A percentile compares a stretch with the other conserved stretches of the same genome.
These are phyloP conservation scores for Trichomalopsis sarcophagae DNA, from an alignment of 1,140 invertebrate species.

Conservation along the genomic window DNA sequence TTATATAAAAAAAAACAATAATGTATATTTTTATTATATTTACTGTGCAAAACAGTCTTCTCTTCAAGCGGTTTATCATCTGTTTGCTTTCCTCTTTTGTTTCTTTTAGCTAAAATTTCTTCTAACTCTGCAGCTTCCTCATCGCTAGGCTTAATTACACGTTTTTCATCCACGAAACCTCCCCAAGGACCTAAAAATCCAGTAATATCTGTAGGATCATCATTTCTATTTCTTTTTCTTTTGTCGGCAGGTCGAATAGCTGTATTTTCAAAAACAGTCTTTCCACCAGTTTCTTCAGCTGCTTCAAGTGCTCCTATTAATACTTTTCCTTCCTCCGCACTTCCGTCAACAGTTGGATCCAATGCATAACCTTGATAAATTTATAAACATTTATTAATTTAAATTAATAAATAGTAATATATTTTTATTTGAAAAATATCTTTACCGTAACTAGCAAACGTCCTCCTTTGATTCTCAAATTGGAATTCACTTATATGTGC, in stretches of 20 bases:
- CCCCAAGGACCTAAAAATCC: conserved; percentile 99
- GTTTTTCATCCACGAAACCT: conserved; percentile 92
- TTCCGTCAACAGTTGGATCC: conserved; percentile 90
- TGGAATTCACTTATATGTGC: conserved; percentile 98
- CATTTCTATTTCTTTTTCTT: conserved; percentile 93
- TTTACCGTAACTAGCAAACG: conserved; percentile 92
- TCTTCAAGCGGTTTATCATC: conserved; percentile 97
- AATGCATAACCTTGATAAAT: conserved; percentile 87
- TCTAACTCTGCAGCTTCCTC: conserved; percentile 95
- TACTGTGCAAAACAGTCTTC: conserved; percentile 95
- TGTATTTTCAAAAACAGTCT: conserved; percentile 92
- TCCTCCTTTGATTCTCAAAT: conserved; percentile 98
- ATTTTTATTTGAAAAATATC: conserved; percentile 20
- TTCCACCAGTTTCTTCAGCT: conserved; percentile 80
- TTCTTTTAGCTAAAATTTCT: conserved; percentile 94
- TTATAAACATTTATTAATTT: conserved; percentile 8
- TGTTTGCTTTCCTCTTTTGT: conserved; percentile 86
- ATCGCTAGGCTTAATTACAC: conserved; percentile 90
- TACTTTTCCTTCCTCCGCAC: conserved; percentile 77
- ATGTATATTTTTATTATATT: conserved; percentile 63
- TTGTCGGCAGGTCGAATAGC: conserved; percentile 86
- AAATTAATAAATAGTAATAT: background rate
- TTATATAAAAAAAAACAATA: conserved; percentile 37
- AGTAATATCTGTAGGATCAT: conserved; percentile 93
- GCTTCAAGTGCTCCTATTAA: conserved; percentile 81